Percentiles rank a stretch among this genome's conserved stretches.
Conservation (phyloP, 2,888 invertebrate species). For the Macroteleia sp. region DNA sequence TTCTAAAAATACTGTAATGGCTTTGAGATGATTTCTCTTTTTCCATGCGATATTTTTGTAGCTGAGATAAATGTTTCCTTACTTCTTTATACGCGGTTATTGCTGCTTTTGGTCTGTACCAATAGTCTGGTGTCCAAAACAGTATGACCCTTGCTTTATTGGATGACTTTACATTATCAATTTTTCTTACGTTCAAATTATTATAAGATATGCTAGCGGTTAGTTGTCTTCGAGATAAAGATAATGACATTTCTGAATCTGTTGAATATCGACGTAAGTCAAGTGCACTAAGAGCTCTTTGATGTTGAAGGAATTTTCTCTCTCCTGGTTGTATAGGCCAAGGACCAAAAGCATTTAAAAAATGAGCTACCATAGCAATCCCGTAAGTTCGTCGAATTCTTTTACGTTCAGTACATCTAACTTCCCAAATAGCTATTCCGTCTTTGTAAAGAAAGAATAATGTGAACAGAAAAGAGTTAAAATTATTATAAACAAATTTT, state of each 20-base stretch:
- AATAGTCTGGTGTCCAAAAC: conserved; percentile 86
- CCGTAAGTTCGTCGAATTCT: conserved; percentile 82
- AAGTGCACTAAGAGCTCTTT: conserved; percentile 83
- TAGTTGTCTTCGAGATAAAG: conserved; percentile 84
- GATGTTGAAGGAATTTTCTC: conserved; percentile 83
- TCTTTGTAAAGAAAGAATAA: no score
- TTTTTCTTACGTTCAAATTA: conserved; percentile 72
- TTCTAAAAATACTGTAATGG: no score
- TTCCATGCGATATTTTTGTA: conserved; percentile 64
- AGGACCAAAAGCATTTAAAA: conserved; percentile 85
- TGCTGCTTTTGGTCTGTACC: conserved; percentile 85
- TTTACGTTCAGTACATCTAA: background rate
- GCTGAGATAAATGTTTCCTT: conserved; percentile 77
- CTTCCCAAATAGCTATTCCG: conserved; percentile 18
- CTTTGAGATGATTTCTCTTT: conserved; percentile 56
- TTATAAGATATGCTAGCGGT: conserved; percentile 84
- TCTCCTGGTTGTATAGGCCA: conserved; percentile 84
- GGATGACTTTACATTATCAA: conserved; percentile 54
- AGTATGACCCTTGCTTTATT: conserved; percentile 80
- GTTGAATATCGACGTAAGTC: conserved; percentile 79
- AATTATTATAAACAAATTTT: no score
- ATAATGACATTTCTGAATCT: conserved; percentile 82
- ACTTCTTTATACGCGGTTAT: conserved; percentile 83
- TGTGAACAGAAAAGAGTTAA: no score
- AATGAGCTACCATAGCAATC: conserved; percentile 84